A percentile compares a stretch with the other conserved stretches of the same genome.
Evolutionary conservation across 2,797 vertebrate genomes (phyloP).

Genomic region (Denticeps clupeoides): DNA sequence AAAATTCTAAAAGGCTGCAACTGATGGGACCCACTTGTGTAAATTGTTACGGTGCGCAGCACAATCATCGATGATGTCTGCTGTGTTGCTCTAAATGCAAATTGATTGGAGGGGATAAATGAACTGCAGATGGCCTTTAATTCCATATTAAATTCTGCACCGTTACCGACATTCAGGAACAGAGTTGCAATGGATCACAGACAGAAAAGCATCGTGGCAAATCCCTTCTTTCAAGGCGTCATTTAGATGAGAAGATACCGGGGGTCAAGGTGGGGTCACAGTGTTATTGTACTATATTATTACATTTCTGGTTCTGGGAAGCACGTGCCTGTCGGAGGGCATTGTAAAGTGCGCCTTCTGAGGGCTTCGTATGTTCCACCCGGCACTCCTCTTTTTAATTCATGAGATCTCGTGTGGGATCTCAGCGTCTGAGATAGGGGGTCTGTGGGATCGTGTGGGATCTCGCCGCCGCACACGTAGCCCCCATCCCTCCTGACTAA

Average conservation of each 20-base stretch:
- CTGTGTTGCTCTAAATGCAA: background rate
- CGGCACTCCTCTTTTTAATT: background rate
- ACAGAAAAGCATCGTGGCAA: conserved; percentile 21
- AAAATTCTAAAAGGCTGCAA: too few relatives aligned
- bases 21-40: too few relatives aligned
- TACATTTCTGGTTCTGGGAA: conserved; percentile 14
- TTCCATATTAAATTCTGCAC: too few relatives aligned
- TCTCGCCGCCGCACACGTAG: too few relatives aligned
- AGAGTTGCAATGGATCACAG: conserved; percentile 24
- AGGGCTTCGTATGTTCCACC: background rate
- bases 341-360: background rate
- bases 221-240: conserved; percentile 9
- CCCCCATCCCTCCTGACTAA: too few relatives aligned
- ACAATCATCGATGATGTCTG: conserved; percentile 9
- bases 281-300: conserved; percentile 16
- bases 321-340: too few relatives aligned
- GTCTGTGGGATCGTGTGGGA: too few relatives aligned
- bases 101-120: too few relatives aligned
- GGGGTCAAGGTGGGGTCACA: background rate
- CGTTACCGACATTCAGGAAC: conserved; percentile 20
- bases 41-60: background rate
- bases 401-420: too few relatives aligned
- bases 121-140: too few relatives aligned
- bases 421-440: too few relatives aligned
- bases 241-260: background rate